Conservation (phyloP, 2,113 vertebrate species). For the Hippoglossus stenolepis region DNA sequence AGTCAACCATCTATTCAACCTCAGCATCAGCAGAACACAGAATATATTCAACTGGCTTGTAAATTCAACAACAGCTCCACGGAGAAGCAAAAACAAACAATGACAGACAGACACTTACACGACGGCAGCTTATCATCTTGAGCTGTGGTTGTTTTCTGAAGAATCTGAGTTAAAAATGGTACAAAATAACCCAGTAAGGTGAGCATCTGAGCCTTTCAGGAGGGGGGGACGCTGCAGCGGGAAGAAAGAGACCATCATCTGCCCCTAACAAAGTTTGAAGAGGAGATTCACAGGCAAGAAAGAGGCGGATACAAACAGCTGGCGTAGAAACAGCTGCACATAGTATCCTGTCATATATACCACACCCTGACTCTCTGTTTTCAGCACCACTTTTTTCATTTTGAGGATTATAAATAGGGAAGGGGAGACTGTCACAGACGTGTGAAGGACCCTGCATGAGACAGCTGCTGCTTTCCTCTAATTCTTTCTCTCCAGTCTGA, state of each 20-base stretch:
- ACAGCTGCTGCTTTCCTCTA: conserved; percentile 27
- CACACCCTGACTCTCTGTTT: conserved; percentile 25
- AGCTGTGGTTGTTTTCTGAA: conserved; percentile 64
- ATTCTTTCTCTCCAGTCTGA: conserved; percentile 4
- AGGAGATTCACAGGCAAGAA: conserved; percentile 5
- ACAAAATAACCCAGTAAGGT: conserved; percentile 69
- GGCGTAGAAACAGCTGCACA: conserved; percentile 15
- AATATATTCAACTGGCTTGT: background rate
- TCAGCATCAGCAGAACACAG: background rate
- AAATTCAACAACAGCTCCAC: too few species aligned
- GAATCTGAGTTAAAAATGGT: conserved; percentile 69
- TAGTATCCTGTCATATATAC: conserved; percentile 12
- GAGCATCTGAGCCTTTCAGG: conserved; percentile 63
- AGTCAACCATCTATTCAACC: conserved; percentile 9
- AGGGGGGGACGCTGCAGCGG: background rate
- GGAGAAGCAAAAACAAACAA: too few species aligned
- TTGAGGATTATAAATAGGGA: conserved; percentile 58
- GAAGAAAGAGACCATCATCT: conserved; percentile 13
- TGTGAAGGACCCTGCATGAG: conserved; percentile 32
- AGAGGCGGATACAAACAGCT: background rate
- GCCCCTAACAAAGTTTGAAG: conserved; percentile 1
- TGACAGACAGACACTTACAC: conserved; percentile 66
- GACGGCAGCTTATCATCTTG: conserved; percentile 53
- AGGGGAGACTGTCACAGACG: conserved; percentile 13
- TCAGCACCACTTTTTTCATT: conserved; percentile 6